These are phyloP conservation scores for Cantharis rustica DNA, from an alignment of 2,888 invertebrate genomes.

Conservation along the genomic window DNA sequence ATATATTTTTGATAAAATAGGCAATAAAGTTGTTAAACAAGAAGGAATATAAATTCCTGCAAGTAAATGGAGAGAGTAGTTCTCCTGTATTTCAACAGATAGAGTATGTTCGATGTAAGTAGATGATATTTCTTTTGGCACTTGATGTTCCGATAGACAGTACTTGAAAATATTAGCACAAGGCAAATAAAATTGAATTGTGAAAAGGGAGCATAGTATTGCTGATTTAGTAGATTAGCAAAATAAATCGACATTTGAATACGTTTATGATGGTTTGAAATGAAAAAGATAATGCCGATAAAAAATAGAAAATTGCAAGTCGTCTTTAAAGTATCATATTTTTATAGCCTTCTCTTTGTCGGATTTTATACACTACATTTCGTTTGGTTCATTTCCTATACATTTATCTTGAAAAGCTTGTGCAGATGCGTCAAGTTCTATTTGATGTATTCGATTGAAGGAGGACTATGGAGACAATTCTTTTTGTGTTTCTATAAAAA, in stretches of 20 bases:
- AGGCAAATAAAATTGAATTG: conserved; percentile 38
- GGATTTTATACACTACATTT: conserved; percentile 27
- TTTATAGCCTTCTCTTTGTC: conserved; percentile 25
- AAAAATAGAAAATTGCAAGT: conserved; percentile 17
- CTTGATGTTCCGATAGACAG: conserved; percentile 6
- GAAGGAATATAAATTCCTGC: background rate
- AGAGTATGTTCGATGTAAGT: background rate
- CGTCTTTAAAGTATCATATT: conserved; percentile 23
- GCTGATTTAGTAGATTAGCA: conserved; percentile 30
- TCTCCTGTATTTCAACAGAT: background rate
- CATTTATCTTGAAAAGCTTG: conserved; percentile 20
- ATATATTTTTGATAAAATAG: too few relatives aligned
- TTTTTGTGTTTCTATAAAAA: conserved; percentile 4
- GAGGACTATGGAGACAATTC: conserved; percentile 14
- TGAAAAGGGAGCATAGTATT: conserved; percentile 37
- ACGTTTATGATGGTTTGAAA: conserved; percentile 31
- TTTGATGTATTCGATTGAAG: conserved; percentile 26
- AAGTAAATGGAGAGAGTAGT: background rate
- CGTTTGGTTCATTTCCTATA: conserved; percentile 26
- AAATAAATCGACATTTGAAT: conserved; percentile 39
- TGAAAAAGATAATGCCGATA: conserved; percentile 20
- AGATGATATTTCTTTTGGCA: conserved; percentile 2
- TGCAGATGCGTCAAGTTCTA: conserved; percentile 16
- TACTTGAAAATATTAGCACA: conserved; percentile 25
- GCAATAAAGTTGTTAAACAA: background rate